Evolutionary conservation across 2,113 vertebrate species (phyloP).

Genomic region (Pluvialis apricaria): DNA sequence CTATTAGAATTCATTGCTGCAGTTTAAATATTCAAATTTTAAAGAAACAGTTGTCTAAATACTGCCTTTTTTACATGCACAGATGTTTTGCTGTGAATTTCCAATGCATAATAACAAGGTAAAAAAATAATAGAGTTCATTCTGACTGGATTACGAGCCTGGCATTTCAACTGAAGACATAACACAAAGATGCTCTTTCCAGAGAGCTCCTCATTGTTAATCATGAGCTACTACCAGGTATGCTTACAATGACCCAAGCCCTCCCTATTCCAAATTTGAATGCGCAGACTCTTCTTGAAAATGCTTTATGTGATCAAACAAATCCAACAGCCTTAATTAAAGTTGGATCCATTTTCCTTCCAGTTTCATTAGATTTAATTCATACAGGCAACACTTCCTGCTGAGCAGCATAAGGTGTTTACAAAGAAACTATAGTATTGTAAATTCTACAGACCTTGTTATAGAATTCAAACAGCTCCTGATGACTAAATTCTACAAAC

Average conservation of each 20-base stretch:
- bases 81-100: slow-evolving; percentile 56
- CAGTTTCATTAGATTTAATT: slow-evolving; percentile 51
- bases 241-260: neutral
- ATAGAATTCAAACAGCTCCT: slow-evolving; percentile 94
- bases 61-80: slow-evolving; percentile 50
- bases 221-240: neutral
- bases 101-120: slow-evolving; percentile 22
- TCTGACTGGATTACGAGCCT: neutral
- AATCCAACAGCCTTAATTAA: slow-evolving; percentile 14
- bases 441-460: slow-evolving; percentile 85
- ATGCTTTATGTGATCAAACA: slow-evolving; percentile 11
- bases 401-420: slow-evolving; percentile 56
- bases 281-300: neutral
- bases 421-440: slow-evolving; percentile 36
- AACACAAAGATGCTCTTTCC: slow-evolving; percentile 20
- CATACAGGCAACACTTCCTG: neutral
- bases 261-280: neutral
- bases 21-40: slow-evolving; percentile 59
- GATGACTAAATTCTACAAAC: slow-evolving; percentile 89
- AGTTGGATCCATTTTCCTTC: slow-evolving; percentile 1
- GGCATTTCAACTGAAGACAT: neutral
- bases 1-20: slow-evolving; percentile 48
- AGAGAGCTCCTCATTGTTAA: neutral
- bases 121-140: neutral
- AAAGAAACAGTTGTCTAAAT: slow-evolving; percentile 58